Conservation (phyloP, 2,797 vertebrate species). For the Lemur catta region DNA sequence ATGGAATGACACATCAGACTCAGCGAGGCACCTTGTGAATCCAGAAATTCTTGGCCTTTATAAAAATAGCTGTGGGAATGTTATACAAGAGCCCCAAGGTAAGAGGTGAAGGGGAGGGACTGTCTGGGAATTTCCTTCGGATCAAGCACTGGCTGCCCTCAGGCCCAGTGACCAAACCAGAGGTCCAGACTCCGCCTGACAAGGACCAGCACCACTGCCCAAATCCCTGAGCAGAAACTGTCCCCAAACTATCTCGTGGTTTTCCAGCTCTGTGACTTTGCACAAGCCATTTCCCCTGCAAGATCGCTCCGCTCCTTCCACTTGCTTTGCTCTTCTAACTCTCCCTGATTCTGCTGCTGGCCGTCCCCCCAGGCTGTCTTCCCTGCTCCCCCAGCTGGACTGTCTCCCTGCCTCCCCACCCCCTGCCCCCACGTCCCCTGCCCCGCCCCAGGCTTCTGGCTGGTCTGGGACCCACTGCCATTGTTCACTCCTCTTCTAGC, state of each 20-base stretch:
- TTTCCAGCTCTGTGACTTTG: not conserved
- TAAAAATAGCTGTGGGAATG: not conserved
- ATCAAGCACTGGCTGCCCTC: not conserved
- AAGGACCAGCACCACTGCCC: not conserved
- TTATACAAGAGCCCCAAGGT: not conserved
- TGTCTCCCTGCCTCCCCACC: accelerated
- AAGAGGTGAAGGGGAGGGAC: not conserved
- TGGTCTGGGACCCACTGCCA: not conserved
- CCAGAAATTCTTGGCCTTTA: not conserved
- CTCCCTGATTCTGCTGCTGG: not conserved
- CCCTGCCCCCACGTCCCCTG: not conserved
- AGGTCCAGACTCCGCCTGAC: not conserved
- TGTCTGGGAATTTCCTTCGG: not conserved
- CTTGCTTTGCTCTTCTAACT: not conserved
- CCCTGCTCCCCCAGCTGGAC: not conserved
- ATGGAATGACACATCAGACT: not conserved
- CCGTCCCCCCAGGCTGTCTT: not conserved
- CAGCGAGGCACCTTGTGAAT: not conserved
- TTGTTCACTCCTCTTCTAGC: not conserved
- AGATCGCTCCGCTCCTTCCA: accelerated
- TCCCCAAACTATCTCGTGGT: accelerated
- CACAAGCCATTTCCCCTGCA: not conserved
- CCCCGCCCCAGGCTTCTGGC: not conserved
- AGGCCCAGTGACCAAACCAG: not conserved
- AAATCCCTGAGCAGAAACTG: not conserved